Evolutionary conservation across 1,140 invertebrate species (phyloP).

Genomic region (Zeugodacus cucurbitae): DNA sequence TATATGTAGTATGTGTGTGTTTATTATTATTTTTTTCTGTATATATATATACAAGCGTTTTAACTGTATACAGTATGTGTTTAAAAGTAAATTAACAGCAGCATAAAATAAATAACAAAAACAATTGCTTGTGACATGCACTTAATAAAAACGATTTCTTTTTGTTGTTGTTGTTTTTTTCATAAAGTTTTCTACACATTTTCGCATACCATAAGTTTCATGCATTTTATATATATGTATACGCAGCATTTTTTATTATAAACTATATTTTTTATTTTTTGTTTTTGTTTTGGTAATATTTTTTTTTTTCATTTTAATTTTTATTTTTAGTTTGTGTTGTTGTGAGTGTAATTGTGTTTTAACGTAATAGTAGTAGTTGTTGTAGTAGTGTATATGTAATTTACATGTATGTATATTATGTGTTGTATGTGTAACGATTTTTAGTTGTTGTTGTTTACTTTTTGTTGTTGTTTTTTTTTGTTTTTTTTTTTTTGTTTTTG

Average conservation of each 20-base stretch:
- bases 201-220: neutral
- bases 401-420: neutral
- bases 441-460: too few species aligned
- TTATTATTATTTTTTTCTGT: neutral
- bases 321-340: neutral
- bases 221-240: neutral
- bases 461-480: too few species aligned
- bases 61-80: neutral
- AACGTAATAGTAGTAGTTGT: too few species aligned
- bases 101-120: constrained; percentile 35
- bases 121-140: neutral
- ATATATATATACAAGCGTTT: neutral
- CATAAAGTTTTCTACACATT: neutral
- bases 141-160: neutral
- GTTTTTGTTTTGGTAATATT: neutral
- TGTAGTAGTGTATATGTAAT: too few species aligned
- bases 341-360: neutral
- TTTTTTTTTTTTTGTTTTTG: too few species aligned
- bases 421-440: neutral
- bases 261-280: neutral
- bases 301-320: neutral
- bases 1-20: neutral
- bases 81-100: constrained; percentile 33
- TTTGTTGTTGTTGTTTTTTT: neutral
- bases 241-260: neutral